Evolutionary conservation across 2,113 vertebrate genomes (phyloP), one percentile per base, ranked within the genome.

Genomic region (Nipponia nippon): DNA sequence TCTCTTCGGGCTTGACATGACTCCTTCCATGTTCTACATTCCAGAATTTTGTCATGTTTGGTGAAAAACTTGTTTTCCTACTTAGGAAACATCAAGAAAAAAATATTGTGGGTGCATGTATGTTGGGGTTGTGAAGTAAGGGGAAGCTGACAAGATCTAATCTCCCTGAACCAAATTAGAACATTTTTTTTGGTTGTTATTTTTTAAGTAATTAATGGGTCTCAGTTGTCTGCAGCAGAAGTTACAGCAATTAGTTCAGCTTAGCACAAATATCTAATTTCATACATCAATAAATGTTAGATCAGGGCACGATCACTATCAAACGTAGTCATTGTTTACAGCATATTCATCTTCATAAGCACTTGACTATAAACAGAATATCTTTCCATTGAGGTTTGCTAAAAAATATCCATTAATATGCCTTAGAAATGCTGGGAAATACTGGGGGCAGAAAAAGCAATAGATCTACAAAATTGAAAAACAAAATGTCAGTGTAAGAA

Each of bases 311-410:
- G 9, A 90, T 87, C 76, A 86, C 94, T 50, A 89, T 94, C 82
- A 94, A 85, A 56, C 1, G 0, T 4, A 69, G 90, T 83, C 70
- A 67, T 94, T 97, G 93, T 97, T 97, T 97, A 96, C 80, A 89
- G 56, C 49, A 59, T 52, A 95, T 97, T 83, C 91, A 81, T 96
- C 97, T 97, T 97, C 89, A 69, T 95, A 96, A 97, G 65, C 2
- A 4, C 77, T 80, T 95, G 76, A 71, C 62, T 85, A 92, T 95
- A 95, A 96, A 93, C 72, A 89, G 77, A 96, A 67, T 79, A 84
- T 71, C 87, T 70, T 94, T 71, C 91, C 58, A 71, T 46, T 75
- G 89, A 93, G 75, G 50, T 80, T 95, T 87, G 52, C 58, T 90
- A 81, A 42, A 94, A 96, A 94, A 88, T 92, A 89, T 90, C 71